Evolutionary conservation across 2,888 invertebrate species (phyloP).

Genomic region (Cryptocephalus moraei): DNA sequence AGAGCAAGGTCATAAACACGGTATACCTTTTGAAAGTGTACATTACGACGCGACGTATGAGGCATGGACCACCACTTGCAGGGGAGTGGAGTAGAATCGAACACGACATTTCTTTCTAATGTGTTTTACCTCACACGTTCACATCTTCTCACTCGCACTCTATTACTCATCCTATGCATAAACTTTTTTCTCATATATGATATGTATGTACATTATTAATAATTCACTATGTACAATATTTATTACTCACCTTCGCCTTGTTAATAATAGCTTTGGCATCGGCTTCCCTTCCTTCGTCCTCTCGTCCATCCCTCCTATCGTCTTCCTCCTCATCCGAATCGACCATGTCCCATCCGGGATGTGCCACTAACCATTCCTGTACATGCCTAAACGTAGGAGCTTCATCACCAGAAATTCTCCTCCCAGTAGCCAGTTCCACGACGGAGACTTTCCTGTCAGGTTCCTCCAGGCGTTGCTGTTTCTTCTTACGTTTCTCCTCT

Average conservation of each 20-base stretch:
- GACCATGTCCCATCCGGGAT: constrained; percentile 91
- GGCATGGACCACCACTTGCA: no score
- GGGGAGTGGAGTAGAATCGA: no score
- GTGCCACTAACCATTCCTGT: constrained; percentile 76
- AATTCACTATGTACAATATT: no score
- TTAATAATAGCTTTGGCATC: constrained; percentile 12
- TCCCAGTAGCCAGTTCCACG: constrained; percentile 78
- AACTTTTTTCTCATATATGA: no score
- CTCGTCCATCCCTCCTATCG: constrained; percentile 63
- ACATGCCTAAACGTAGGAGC: constrained; percentile 80
- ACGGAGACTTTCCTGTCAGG: constrained; percentile 82
- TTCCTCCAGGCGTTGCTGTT: constrained; percentile 70
- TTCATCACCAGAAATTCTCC: constrained; percentile 66
- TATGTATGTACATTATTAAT: no score
- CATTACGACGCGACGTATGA: no score
- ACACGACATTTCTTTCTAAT: no score
- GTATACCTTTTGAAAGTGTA: no score
- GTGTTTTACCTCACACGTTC: no score
- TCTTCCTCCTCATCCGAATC: constrained; percentile 65
- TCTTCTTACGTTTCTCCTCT: constrained; percentile 85
- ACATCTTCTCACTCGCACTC: no score
- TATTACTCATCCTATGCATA: no score
- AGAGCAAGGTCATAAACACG: no score
- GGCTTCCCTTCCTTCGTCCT: constrained; percentile 26
- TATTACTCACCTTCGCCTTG: constrained; percentile 1